phyloP scores from a whole-genome alignment of 2,113 vertebrate species.

The Phalacrocorax aristotelis region DNA sequence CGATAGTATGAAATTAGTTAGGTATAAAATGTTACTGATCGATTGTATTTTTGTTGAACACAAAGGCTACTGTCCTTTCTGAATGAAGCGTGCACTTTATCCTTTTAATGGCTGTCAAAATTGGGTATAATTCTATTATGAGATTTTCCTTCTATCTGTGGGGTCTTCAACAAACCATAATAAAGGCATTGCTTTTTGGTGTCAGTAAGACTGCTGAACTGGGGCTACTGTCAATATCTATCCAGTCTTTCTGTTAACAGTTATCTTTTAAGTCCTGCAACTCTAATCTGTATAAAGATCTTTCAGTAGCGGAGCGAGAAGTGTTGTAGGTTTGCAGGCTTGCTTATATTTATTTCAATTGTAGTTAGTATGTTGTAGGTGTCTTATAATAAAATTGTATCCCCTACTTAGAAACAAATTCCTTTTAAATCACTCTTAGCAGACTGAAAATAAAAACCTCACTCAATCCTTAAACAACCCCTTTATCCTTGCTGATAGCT shows the following conservation, averaged over 20 bases:
- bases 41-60: neutral
- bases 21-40: neutral
- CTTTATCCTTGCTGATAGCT: neutral
- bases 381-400: neutral
- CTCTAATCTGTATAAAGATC: neutral
- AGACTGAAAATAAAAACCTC: neutral
- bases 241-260: neutral
- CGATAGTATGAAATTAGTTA: neutral
- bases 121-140: neutral
- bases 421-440: neutral
- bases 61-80: neutral
- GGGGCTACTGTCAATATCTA: neutral
- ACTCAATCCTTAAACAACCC: neutral
- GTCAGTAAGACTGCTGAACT: neutral
- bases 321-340: neutral
- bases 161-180: neutral
- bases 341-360: neutral
- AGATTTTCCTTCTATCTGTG: neutral
- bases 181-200: neutral
- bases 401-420: neutral
- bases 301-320: neutral
- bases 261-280: neutral
- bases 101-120: neutral
- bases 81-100: neutral
- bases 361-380: neutral